Conservation (phyloP, 2,797 vertebrate species). For the Echeneis naucrates region DNA sequence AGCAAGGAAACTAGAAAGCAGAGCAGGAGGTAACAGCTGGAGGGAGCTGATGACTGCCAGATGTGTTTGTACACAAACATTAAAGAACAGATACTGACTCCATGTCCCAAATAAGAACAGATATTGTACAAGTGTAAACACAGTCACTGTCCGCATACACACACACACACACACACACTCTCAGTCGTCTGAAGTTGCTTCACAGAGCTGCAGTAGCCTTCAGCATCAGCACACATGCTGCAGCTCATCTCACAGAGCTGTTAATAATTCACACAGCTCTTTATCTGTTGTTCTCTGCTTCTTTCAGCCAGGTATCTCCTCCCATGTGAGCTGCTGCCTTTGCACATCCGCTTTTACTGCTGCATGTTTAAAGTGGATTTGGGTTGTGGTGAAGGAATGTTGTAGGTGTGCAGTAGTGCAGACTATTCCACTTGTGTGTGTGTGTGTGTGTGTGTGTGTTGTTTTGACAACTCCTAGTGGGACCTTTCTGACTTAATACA, state of each 20-base stretch:
- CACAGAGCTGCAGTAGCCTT: conserved; percentile 47
- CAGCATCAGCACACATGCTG: conserved; percentile 36
- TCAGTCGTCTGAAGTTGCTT: neutral
- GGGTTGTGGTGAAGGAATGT: neutral
- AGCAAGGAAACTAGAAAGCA: conserved; percentile 3
- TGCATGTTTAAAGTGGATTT: neutral
- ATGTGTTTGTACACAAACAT: conserved; percentile 34
- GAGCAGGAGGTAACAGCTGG: conserved; percentile 36
- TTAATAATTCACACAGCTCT: conserved; percentile 65
- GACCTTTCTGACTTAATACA: neutral
- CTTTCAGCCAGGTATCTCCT: conserved; percentile 21
- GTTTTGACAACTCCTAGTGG: neutral
- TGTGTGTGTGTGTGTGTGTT: conserved; percentile 2
- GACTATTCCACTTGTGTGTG: neutral
- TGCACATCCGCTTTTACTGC: neutral
- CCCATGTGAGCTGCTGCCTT: conserved; percentile 11
- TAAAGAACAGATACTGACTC: conserved; percentile 7
- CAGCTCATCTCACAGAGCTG: conserved; percentile 28
- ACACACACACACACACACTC: too few relatives aligned
- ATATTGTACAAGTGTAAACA: conserved; percentile 1
- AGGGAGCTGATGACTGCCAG: conserved; percentile 8
- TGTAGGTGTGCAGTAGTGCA: neutral
- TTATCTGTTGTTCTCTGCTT: conserved; percentile 10
- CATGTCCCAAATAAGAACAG: conserved; percentile 1
- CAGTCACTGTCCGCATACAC: neutral